Percentiles rank a stretch among this genome's conserved stretches.
Evolutionary conservation across 2,113 vertebrate species (phyloP).

Genomic region (Microcebus lehilahytsara): DNA sequence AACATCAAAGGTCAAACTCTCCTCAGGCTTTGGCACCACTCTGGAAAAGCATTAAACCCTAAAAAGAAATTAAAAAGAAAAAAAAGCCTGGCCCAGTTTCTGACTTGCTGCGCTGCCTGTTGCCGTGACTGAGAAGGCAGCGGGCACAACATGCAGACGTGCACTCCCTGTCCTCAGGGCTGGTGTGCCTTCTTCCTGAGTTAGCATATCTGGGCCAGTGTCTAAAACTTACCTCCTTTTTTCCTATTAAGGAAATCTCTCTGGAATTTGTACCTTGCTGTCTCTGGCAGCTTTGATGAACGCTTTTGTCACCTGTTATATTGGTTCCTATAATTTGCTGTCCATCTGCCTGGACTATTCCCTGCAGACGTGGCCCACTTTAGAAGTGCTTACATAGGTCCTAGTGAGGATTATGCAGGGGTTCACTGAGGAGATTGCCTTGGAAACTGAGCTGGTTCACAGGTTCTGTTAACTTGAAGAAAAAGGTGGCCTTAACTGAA

Average conservation of each 20-base stretch:
- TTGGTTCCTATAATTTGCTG: constrained; percentile 49
- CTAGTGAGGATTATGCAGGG: neutral
- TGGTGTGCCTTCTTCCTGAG: neutral
- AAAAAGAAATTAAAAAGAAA: neutral
- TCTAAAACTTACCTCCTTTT: neutral
- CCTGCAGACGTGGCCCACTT: constrained; percentile 30
- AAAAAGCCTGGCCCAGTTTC: neutral
- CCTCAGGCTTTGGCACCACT: neutral
- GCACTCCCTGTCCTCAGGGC: neutral
- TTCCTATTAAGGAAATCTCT: constrained; percentile 2
- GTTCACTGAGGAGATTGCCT: neutral
- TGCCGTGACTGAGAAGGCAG: neutral
- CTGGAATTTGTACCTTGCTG: constrained; percentile 3
- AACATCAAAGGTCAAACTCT: neutral
- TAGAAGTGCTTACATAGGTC: neutral
- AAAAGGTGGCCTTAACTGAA: neutral
- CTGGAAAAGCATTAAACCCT: neutral
- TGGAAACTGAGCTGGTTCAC: neutral
- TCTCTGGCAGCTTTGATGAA: neutral
- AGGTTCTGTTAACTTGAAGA: neutral
- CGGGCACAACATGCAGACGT: neutral
- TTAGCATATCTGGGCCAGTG: neutral
- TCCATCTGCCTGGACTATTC: neutral
- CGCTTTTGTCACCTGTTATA: constrained; percentile 29
- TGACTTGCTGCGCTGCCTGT: neutral